These are phyloP conservation scores for Bellardia bayeri DNA, from an alignment of 2,888 invertebrate species.

Conservation along the genomic window DNA sequence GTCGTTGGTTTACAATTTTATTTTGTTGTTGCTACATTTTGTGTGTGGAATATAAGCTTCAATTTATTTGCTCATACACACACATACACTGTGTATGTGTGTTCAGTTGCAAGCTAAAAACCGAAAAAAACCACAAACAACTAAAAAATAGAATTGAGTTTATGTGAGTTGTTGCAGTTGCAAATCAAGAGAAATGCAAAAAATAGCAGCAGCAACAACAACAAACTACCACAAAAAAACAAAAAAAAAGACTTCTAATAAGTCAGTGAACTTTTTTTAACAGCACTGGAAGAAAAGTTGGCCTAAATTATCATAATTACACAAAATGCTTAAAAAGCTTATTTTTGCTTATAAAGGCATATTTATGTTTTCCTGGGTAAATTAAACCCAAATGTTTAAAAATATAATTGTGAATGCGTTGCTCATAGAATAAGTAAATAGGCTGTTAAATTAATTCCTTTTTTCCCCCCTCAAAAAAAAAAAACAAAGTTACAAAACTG, in stretches of 20 bases:
- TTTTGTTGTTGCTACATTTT: constrained; percentile 50
- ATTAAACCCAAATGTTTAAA: too few species aligned
- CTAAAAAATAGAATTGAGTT: constrained; percentile 50
- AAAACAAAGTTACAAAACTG: too few species aligned
- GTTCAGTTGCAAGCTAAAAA: not conserved
- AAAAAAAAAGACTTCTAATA: too few species aligned
- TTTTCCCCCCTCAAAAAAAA: too few species aligned
- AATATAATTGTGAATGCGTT: too few species aligned
- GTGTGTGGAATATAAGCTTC: constrained; percentile 61
- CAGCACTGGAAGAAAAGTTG: constrained; percentile 23
- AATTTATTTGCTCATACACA: constrained; percentile 64
- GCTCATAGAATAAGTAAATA: too few species aligned
- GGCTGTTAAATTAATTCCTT: too few species aligned
- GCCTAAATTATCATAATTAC: too few species aligned
- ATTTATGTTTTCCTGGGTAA: too few species aligned
- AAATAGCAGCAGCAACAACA: constrained; percentile 32
- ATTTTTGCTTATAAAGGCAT: too few species aligned
- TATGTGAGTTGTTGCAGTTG: constrained; percentile 39
- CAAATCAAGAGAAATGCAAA: constrained; percentile 64
- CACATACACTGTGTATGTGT: constrained; percentile 21
- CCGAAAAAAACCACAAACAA: not conserved
- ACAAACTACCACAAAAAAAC: too few species aligned
- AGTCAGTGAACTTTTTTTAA: constrained; percentile 57
- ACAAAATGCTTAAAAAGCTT: too few species aligned
- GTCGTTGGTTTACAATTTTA: constrained; percentile 73